phyloP scores from a whole-genome alignment of 2,797 vertebrate species.

The Phataginus tricuspis region DNA sequence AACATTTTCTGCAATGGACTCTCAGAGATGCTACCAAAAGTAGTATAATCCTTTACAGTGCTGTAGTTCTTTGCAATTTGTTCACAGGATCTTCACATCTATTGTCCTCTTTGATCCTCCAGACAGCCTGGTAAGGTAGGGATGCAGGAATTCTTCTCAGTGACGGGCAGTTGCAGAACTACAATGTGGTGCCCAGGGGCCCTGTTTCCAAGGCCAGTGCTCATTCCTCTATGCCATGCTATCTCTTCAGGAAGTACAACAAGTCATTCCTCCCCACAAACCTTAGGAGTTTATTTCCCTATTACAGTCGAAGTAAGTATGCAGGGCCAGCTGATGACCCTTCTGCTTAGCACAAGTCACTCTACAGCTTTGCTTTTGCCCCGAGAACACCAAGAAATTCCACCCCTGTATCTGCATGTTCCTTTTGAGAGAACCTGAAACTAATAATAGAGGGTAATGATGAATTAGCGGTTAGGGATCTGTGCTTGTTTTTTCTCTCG shows the following conservation, averaged over 20 bases:
- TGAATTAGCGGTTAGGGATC: neutral
- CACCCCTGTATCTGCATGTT: neutral
- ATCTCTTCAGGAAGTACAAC: neutral
- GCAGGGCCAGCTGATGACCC: conserved; percentile 32
- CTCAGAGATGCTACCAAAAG: neutral
- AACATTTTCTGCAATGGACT: neutral
- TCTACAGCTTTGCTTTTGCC: conserved; percentile 67
- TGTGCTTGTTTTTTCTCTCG: neutral
- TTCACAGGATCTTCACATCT: neutral
- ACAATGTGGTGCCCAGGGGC: fast-evolving
- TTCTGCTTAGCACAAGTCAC: neutral
- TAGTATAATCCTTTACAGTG: neutral
- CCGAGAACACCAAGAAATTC: conserved; percentile 62
- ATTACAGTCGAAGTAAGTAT: conserved; percentile 70
- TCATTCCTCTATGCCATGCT: neutral
- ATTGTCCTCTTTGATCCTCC: neutral
- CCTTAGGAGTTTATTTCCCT: conserved; percentile 65
- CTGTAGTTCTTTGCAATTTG: neutral
- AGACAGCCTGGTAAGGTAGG: neutral
- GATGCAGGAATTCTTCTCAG: neutral
- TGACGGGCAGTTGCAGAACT: neutral
- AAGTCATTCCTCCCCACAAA: conserved; percentile 38
- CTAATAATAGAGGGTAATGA: neutral
- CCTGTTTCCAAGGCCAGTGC: fast-evolving
- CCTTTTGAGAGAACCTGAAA: neutral